Evolutionary conservation across 2,113 vertebrate genomes (phyloP).

Genomic region (Fregetta grallaria): DNA sequence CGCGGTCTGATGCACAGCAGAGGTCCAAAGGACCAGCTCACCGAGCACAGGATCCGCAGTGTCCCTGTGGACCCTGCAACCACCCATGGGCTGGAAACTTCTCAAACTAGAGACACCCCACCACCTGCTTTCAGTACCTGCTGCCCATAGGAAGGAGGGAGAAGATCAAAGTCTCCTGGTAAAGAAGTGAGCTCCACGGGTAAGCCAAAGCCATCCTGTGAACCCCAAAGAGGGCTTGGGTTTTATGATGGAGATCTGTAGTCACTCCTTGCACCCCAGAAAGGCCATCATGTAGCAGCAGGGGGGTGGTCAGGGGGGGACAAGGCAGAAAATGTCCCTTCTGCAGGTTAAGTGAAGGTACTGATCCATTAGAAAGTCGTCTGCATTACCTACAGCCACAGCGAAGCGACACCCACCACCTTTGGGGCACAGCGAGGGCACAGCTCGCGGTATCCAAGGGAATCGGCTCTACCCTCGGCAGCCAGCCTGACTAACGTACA

Average conservation of each 20-base stretch:
- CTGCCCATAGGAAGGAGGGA: neutral
- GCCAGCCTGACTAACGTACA: neutral
- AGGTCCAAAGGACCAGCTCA: neutral
- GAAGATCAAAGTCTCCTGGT: neutral
- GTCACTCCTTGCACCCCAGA: neutral
- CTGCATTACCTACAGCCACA: neutral
- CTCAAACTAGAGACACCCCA: neutral
- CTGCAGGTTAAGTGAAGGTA: accelerated
- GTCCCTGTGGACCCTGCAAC: neutral
- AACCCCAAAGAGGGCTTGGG: neutral
- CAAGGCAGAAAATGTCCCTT: neutral
- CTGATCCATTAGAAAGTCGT: neutral
- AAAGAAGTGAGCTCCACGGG: neutral
- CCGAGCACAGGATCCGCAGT: neutral
- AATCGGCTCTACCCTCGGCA: neutral
- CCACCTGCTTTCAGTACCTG: neutral
- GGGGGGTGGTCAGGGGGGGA: neutral
- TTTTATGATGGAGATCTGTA: neutral
- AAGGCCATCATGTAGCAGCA: accelerated
- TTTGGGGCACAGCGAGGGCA: accelerated
- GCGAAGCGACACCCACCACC: neutral
- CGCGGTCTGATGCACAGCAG: neutral
- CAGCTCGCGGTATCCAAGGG: accelerated
- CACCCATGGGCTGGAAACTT: neutral
- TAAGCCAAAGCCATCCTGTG: neutral